phyloP scores from a whole-genome alignment of 64 coral and sea anemone species.

The Montipora foliosa region DNA sequence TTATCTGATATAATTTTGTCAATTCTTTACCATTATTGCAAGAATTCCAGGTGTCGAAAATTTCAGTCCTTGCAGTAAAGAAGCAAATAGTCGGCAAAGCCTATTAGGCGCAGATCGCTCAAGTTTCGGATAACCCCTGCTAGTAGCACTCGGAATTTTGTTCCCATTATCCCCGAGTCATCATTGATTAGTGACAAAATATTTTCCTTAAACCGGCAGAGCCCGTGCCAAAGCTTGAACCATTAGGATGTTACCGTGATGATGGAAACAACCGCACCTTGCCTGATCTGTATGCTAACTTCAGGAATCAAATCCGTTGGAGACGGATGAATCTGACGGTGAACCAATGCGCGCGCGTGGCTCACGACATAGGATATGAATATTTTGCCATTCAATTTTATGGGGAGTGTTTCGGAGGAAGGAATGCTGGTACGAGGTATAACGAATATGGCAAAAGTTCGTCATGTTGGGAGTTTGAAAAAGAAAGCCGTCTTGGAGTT shows the following conservation, averaged over 20 bases:
- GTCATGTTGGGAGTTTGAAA: constrained; percentile 1
- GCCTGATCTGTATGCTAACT: constrained; percentile 28
- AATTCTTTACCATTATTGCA: no score
- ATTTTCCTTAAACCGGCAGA: background rate
- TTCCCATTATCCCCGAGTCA: no score
- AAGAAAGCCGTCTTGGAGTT: background rate
- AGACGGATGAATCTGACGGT: constrained; percentile 51
- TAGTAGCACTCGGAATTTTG: no score
- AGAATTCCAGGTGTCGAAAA: no score
- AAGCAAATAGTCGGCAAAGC: no score
- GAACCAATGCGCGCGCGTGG: constrained; percentile 62
- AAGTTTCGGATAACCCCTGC: no score
- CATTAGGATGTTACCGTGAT: constrained; percentile 46
- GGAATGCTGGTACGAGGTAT: constrained; percentile 4
- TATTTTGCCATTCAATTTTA: constrained; percentile 79
- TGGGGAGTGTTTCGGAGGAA: constrained; percentile 63
- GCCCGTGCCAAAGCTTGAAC: constrained; percentile 1
- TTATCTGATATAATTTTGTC: no score
- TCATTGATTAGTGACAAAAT: background rate
- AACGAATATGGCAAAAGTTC: constrained; percentile 15
- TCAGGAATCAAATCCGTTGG: constrained; percentile 73
- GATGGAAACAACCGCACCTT: constrained; percentile 11
- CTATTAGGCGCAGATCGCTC: no score
- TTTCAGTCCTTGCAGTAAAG: no score
- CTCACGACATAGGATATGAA: constrained; percentile 53